phyloP scores from a whole-genome alignment of 2,797 vertebrate species.

The Chelon labrosus region DNA sequence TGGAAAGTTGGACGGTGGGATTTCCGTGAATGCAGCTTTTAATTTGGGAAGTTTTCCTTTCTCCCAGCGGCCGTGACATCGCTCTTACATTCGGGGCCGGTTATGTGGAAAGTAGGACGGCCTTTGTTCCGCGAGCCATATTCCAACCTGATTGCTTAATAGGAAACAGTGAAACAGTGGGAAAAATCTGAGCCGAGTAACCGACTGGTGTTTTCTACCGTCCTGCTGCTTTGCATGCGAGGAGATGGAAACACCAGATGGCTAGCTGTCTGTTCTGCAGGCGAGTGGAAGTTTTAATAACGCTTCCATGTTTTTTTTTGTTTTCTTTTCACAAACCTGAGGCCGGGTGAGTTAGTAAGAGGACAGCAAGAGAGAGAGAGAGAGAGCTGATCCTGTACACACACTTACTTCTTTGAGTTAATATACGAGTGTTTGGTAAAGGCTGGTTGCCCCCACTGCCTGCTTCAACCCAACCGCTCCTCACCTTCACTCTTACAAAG shows the following conservation, averaged over 20 bases:
- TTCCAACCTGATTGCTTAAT: slow-evolving; percentile 40
- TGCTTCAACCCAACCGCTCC: slow-evolving; percentile 30
- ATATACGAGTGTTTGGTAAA: slow-evolving; percentile 64
- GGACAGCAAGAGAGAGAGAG: background rate
- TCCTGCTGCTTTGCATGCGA: slow-evolving; percentile 20
- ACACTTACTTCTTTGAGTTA: slow-evolving; percentile 49
- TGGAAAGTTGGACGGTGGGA: slow-evolving; percentile 11
- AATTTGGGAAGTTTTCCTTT: background rate
- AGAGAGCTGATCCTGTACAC: slow-evolving; percentile 8
- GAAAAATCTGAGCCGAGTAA: slow-evolving; percentile 51
- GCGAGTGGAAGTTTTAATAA: slow-evolving; percentile 46
- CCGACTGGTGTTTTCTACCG: slow-evolving; percentile 21
- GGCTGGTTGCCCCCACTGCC: slow-evolving; percentile 39
- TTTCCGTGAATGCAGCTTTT: slow-evolving; percentile 23
- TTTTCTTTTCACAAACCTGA: slow-evolving; percentile 9
- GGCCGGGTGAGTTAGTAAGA: slow-evolving; percentile 9
- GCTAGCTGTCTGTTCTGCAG: slow-evolving; percentile 31
- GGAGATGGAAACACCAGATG: slow-evolving; percentile 65
- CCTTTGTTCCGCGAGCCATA: slow-evolving; percentile 45
- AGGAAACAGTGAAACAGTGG: slow-evolving; percentile 74
- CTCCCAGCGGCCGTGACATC: slow-evolving; percentile 26
- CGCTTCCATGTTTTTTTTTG: slow-evolving; percentile 16
- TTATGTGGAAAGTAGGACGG: slow-evolving; percentile 67
- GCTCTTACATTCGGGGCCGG: slow-evolving; percentile 26
- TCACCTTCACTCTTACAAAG: slow-evolving; percentile 63